These are phyloP conservation scores for Elachura formosa DNA, from an alignment of 2,113 vertebrate genomes.

Conservation along the genomic window DNA sequence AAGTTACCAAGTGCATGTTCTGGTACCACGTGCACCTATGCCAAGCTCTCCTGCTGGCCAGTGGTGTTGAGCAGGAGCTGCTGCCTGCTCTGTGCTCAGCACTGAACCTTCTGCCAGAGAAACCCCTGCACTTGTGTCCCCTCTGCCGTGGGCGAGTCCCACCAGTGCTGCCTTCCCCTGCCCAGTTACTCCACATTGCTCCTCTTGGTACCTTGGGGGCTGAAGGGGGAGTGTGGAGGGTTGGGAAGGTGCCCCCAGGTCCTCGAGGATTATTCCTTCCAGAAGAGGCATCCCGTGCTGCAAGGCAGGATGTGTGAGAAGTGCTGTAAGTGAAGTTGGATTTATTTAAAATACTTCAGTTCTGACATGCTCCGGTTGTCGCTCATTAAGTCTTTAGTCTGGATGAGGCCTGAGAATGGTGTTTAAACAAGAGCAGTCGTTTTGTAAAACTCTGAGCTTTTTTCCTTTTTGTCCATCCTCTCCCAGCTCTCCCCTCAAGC, in stretches of 20 bases:
- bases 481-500: neutral
- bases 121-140: neutral
- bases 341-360: neutral
- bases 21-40: neutral
- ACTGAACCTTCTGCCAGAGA: neutral
- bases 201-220: neutral
- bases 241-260: neutral
- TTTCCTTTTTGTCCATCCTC: neutral
- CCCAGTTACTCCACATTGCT: neutral
- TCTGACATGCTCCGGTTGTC: neutral
- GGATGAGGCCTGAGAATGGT: neutral
- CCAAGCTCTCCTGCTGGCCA: neutral
- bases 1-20: neutral
- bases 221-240: neutral
- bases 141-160: neutral
- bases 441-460: neutral
- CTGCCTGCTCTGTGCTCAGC: neutral
- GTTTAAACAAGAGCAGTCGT: neutral
- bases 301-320: neutral
- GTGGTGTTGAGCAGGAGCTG: neutral
- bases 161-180: neutral
- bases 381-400: neutral
- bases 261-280: neutral
- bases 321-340: neutral
- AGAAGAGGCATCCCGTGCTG: neutral